These are phyloP conservation scores for Fukomys damarensis DNA, from an alignment of 2,113 vertebrate genomes.

Conservation along the genomic window DNA sequence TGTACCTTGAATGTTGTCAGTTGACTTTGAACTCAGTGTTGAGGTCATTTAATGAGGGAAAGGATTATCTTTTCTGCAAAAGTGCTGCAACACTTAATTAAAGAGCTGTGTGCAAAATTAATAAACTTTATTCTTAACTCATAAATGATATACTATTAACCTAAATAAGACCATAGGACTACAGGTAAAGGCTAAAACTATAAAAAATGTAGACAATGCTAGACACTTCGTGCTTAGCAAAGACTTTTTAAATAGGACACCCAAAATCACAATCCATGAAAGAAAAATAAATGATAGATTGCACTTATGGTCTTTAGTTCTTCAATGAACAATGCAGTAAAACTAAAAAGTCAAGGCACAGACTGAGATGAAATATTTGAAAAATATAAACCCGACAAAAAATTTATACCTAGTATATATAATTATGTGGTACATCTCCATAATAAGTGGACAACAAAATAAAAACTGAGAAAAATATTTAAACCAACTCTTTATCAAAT, in stretches of 20 bases:
- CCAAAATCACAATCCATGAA: neutral
- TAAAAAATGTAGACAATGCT: neutral
- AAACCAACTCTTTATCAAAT: neutral
- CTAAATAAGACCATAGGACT: neutral
- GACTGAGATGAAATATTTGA: neutral
- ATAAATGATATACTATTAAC: neutral
- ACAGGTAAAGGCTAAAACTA: neutral
- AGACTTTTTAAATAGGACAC: neutral
- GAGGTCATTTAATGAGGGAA: neutral
- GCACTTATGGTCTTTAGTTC: neutral
- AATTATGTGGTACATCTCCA: neutral
- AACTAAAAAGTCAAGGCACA: neutral
- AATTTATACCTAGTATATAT: neutral
- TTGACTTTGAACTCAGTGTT: neutral
- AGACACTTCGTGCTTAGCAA: neutral
- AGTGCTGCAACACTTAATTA: neutral
- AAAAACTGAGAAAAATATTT: conserved; percentile 36
- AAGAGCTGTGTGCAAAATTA: neutral
- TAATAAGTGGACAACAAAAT: neutral
- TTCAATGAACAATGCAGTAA: neutral
- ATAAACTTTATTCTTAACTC: neutral
- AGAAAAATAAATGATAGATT: neutral
- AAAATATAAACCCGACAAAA: neutral
- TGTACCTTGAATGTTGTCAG: neutral
- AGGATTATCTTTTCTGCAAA: neutral